Evolutionary conservation across 1,140 invertebrate genomes (phyloP), one percentile per base, ranked within the genome.

Genomic region (Aleiodes sp.): DNA sequence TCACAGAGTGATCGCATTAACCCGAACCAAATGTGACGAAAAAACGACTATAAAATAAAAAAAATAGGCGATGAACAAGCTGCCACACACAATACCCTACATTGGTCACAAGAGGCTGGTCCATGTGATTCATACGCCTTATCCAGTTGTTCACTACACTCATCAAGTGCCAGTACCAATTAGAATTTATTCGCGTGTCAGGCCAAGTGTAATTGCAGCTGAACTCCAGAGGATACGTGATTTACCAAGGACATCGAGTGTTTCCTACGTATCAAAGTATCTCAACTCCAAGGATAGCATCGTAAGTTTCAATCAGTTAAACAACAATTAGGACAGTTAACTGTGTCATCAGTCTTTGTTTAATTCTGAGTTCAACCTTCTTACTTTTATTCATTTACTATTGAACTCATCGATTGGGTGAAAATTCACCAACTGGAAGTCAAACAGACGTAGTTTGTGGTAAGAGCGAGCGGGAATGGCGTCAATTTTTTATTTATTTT

Each of bases 181-280:
- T 76, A 79, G 78, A 78, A 77, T 86, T 26, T 87, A 90, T 74
- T 88, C 91, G 70, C 85, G 90, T 68, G 88, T 91, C 67, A 88
- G 92, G 52, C 91, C 92, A 35, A 92, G 92, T 65, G 88, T 93
- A 33, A 86, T 93, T 74, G 87, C 90, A 73, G 88, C 88, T 12
- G 92, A 93, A 82, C 87, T 92, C 77, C 91, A 92, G 84, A 88
- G 92, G 80, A 93, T 94, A 86, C 88, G 88, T 79, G 80, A 88
- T 66, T 88, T 91, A 73, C 87, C 88, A 61, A 89, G 90, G 74
- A 89, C 91, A 0, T 84, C 86, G 4, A 80, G 75, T 60, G 75
- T 87, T 46, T 90, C 90, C 62, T 90, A 92, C 79, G 86, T 90
- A 62, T 92, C 93, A 72, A 89, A 92, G 76, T 95, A 90, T 85